Evolutionary conservation across 1,140 invertebrate genomes (phyloP).

Genomic region (Leptopilina clavipes): DNA sequence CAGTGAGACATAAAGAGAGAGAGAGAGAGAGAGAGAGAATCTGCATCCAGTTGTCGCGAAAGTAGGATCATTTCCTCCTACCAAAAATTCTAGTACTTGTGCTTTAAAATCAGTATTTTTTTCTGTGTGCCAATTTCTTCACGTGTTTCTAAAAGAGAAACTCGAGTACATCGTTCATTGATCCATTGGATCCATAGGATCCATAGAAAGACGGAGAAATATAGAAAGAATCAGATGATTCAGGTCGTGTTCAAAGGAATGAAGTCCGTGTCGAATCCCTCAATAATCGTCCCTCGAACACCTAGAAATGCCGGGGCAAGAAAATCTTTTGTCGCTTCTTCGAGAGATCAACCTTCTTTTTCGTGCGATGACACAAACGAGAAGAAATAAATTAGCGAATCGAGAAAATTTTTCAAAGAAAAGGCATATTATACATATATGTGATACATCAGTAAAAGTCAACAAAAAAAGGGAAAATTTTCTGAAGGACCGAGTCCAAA

Average conservation of each 20-base stretch:
- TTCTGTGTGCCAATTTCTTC: background rate
- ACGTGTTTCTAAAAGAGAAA: background rate
- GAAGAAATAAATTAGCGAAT: constrained; percentile 23
- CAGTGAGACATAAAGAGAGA: background rate
- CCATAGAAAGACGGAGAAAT: constrained; percentile 30
- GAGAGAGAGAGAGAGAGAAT: background rate
- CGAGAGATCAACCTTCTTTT: constrained; percentile 8
- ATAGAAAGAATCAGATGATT: constrained; percentile 39
- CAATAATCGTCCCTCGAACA: constrained; percentile 38
- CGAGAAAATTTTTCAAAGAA: background rate
- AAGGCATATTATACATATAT: background rate
- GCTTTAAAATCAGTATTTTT: background rate
- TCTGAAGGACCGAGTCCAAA: too few relatives aligned
- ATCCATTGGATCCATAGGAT: too few relatives aligned
- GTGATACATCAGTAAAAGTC: background rate
- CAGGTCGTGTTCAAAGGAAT: constrained; percentile 28
- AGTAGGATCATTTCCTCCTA: background rate
- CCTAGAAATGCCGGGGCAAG: background rate
- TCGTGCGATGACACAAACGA: too few relatives aligned
- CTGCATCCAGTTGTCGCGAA: too few relatives aligned
- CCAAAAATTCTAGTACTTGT: too few relatives aligned
- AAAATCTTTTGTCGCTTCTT: constrained; percentile 11
- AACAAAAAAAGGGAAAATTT: background rate
- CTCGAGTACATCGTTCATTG: constrained; percentile 20
- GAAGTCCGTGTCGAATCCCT: constrained; percentile 41